Base-by-base conservation (phyloP, 2,888 invertebrate species). In the Dryocosmus kuriphilus region DNA sequence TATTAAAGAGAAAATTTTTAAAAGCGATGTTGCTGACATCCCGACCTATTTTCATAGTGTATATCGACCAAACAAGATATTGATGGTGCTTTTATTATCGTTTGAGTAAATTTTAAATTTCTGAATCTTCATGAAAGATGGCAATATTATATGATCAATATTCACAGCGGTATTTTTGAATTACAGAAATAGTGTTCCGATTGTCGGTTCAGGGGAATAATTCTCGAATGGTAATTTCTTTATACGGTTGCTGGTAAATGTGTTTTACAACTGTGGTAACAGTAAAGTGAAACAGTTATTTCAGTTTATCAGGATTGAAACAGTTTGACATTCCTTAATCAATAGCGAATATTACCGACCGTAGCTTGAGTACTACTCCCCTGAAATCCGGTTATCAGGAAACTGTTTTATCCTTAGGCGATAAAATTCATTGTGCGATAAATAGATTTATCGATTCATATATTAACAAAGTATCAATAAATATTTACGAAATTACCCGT, bases 61-160 rank as follows among this genome's bases (percentile, higher is more conserved):
- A 2, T 71, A 71, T 71, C 30, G 71, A 71, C 32, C 71, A 71
- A 71, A 71, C 71, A 30, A 8, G 8, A n/a, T 55, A 30, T 67
- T 32, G 11, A 71, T 9, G 6, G 2, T 30, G 7, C 6, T 30
- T 71, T 51, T 11, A 30, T 46, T 14, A 71, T 30, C 71, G 19
- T 8, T 27, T 9, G 32, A 55, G 71, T 9, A n/a, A 55, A 63
- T 22, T 11, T 14, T 1, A 19, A 63, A 19, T 51, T 46, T 5
- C 2, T 11, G 1, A 14, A 41, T 41, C 41, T 65, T 27, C 14
- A 0, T 7, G 19, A 24, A 41, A 65, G 65, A 41, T 65, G 65
- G 65, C 24, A 24, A 24, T 41, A 41, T 65, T 65, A 14, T 24
- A 2, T 3, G 5, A 60, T 60, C 60, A 60, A 60, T 60, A 27